A percentile compares a stretch with the other conserved stretches of the same genome.
Evolutionary conservation across 2,797 vertebrate genomes (phyloP).

Genomic region (Leptodactylus fallax): DNA sequence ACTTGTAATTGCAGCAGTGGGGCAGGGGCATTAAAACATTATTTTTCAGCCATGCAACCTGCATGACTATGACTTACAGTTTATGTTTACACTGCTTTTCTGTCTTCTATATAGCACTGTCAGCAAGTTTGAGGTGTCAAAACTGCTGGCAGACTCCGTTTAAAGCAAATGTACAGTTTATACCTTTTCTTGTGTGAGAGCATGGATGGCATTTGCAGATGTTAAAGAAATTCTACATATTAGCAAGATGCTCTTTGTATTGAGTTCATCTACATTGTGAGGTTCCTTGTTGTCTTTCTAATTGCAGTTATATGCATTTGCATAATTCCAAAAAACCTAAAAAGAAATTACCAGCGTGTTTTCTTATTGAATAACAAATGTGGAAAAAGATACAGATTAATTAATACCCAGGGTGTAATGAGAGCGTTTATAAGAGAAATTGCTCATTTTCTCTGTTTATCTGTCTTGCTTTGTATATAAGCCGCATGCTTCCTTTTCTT

Average conservation of each 20-base stretch:
- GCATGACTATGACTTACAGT: no score
- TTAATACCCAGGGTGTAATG: conserved; percentile 40
- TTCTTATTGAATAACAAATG: neutral
- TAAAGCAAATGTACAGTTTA: no score
- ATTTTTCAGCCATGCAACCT: no score
- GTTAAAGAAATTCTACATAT: neutral
- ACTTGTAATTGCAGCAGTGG: no score
- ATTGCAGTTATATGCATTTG: conserved; percentile 8
- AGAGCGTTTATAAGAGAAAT: neutral
- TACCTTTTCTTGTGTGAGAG: no score
- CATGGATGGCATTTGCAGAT: neutral
- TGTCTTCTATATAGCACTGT: no score
- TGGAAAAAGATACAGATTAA: conserved; percentile 31
- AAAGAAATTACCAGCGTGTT: conserved; percentile 19
- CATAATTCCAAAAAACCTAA: neutral
- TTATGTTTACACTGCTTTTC: no score
- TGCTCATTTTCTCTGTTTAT: conserved; percentile 28
- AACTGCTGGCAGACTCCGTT: no score
- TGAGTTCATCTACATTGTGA: no score
- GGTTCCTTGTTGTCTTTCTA: neutral
- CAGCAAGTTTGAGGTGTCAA: no score
- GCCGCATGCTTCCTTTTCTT: conserved; percentile 18
- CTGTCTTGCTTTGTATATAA: conserved; percentile 14
- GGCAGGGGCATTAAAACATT: no score
- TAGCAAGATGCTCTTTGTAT: neutral